These are phyloP conservation scores for Halichoeres trimaculatus DNA, from an alignment of 2,113 vertebrate species.

Conservation along the genomic window DNA sequence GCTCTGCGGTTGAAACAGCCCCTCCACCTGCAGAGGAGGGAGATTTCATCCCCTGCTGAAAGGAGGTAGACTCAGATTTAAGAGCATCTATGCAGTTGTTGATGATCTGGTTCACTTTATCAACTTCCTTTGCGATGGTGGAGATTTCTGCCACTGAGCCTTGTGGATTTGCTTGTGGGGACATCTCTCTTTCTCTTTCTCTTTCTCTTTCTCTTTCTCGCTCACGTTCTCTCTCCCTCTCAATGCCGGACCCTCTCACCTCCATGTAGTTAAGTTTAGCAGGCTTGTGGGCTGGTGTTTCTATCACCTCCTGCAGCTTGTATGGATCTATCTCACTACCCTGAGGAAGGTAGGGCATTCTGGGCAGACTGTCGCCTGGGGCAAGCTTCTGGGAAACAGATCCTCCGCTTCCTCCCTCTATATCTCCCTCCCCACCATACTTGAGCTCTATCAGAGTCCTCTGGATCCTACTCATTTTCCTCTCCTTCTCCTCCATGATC, in stretches of 20 bases:
- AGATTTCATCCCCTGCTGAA: conserved; percentile 92
- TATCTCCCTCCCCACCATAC: conserved; percentile 89
- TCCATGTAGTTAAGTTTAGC: conserved; percentile 96
- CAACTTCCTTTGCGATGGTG: conserved; percentile 97
- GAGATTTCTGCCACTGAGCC: conserved; percentile 95
- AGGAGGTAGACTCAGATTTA: conserved; percentile 95
- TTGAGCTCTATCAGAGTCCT: conserved; percentile 95
- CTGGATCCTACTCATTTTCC: conserved; percentile 89
- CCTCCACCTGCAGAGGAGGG: conserved; percentile 79
- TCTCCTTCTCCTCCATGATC: conserved; percentile 88
- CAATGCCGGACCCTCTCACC: conserved; percentile 87
- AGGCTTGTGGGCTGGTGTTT: conserved; percentile 87
- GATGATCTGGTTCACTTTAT: conserved; percentile 99
- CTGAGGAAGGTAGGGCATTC: conserved; percentile 91
- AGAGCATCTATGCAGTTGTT: conserved; percentile 99
- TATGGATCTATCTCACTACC: conserved; percentile 89
- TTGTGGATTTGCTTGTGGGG: conserved; percentile 86
- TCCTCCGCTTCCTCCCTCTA: conserved; percentile 86
- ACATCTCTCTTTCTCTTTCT: conserved; percentile 76
- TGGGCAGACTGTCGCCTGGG: conserved; percentile 85
- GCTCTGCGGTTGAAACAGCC: conserved; percentile 88
- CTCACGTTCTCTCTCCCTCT: conserved; percentile 71
- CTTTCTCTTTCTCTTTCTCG: conserved; percentile 48
- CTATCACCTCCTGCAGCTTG: conserved; percentile 89
- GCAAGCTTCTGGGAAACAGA: conserved; percentile 88